Base-by-base conservation (phyloP, 2,888 invertebrate species). In the Caenorhabditis sp. region DNA sequence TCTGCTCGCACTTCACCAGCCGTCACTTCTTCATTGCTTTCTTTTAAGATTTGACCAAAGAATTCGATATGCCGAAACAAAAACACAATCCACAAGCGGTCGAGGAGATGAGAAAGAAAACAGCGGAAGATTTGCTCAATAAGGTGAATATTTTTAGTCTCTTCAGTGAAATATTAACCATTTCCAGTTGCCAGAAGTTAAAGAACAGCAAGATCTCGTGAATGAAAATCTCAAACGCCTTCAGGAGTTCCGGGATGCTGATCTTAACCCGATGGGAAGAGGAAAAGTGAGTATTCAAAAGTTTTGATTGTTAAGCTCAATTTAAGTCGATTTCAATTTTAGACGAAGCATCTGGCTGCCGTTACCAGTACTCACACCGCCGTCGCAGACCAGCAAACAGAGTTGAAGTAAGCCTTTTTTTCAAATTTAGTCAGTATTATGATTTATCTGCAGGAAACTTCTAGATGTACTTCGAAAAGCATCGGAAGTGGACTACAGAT, bases 221-320 rank as follows among this genome's bases (percentile, higher is more conserved):
- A 88, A 88, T 58, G 89, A 89, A 24, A 58, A 86, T 35, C 66
- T 89, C 2, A 31, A 75, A 14, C 68, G 76, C 24, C 82, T 88
- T 24, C 85, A 85, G 54, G 76, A 83, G 12, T 83, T 85, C 41
- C 38, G 74, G 2, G 85, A 85, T 24, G 80, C 54, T 24, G 75
- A 80, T 1, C 68, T 79, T 12, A 79, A 80, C 61, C 77, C 69
- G 6, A 54, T 51, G 22, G 70, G 70, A 44, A 77, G 70, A 22
- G 70, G 77, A 63, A 77, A 77, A 51, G 77, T 61, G n/a, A 49
- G 59, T 49, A 64, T 31, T 31, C 38, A 8, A 31, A 7, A 31
- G 31, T 31, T 31, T 31, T 6, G 31, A 31, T 31, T 31, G 31
- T n/a, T n/a, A n/a, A n/a, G n/a, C n/a, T n/a, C n/a, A n/a, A n/a